phyloP scores from a whole-genome alignment of 2,888 invertebrate genomes.

The Criorhina ranunculi region DNA sequence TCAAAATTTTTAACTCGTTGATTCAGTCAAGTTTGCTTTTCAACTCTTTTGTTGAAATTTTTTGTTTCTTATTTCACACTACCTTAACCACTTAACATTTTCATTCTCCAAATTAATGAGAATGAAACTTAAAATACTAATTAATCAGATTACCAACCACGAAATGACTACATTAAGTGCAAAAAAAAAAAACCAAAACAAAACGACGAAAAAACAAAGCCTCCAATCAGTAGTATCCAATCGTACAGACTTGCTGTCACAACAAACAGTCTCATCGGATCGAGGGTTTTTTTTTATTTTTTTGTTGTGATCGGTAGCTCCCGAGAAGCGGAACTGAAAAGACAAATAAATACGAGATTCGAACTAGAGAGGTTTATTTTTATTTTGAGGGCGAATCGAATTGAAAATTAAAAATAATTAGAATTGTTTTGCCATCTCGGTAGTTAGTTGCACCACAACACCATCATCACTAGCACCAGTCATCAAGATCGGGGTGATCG shows the following conservation, averaged over 20 bases:
- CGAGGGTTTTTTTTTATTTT: constrained; percentile 2
- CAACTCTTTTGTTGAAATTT: constrained; percentile 28
- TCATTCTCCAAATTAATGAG: constrained; percentile 21
- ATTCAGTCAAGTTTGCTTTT: not conserved
- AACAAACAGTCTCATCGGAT: constrained; percentile 46
- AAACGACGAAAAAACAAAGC: not conserved
- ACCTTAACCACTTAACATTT: not conserved
- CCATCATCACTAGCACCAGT: constrained; percentile 8
- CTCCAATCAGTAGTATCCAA: constrained; percentile 10
- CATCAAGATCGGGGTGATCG: constrained; percentile 60
- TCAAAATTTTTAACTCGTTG: not conserved
- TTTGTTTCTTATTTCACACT: not conserved
- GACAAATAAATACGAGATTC: constrained; percentile 24
- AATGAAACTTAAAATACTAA: constrained; percentile 32
- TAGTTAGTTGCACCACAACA: constrained; percentile 13
- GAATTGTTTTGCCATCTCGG: constrained; percentile 52
- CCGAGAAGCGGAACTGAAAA: not conserved
- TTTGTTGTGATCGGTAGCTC: constrained; percentile 30
- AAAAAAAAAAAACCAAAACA: too few relatives aligned
- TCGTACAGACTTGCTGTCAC: constrained; percentile 27
- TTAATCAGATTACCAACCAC: constrained; percentile 43
- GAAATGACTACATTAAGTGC: constrained; percentile 39
- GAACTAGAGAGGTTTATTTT: not conserved
- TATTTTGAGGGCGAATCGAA: constrained; percentile 25
- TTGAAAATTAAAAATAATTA: constrained; percentile 65